Evolutionary conservation across 1,140 invertebrate species (phyloP).

Genomic region (Pseudoatta argentina): DNA sequence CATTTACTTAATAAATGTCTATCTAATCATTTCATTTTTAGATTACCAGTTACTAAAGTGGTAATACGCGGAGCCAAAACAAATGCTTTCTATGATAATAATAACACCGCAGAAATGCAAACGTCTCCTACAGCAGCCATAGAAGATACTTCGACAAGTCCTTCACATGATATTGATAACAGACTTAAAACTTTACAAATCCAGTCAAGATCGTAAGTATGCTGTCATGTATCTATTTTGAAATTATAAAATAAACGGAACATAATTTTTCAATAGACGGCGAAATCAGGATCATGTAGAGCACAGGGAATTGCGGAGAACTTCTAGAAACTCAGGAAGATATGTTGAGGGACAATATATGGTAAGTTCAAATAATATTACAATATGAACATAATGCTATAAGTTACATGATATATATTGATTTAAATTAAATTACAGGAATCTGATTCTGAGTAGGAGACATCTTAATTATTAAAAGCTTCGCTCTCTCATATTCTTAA

Average conservation of each 20-base stretch:
- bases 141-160: constrained; percentile 81
- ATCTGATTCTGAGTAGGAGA: constrained; percentile 81
- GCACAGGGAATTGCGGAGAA: constrained; percentile 82
- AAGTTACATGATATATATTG: constrained; percentile 24
- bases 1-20: neutral
- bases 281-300: constrained; percentile 80
- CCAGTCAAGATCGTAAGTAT: constrained; percentile 81
- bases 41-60: constrained; percentile 77
- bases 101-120: constrained; percentile 75
- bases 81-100: constrained; percentile 79
- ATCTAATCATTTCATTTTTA: constrained; percentile 71
- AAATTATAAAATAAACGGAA: constrained; percentile 17
- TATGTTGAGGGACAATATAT: constrained; percentile 84
- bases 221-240: constrained; percentile 10
- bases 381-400: neutral
- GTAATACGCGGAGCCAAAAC: constrained; percentile 76
- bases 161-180: constrained; percentile 83
- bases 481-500: constrained; percentile 31
- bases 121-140: constrained; percentile 77
- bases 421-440: constrained; percentile 77
- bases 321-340: constrained; percentile 83
- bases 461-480: constrained; percentile 5
- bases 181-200: constrained; percentile 83
- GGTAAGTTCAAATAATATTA: constrained; percentile 72
- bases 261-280: constrained; percentile 67